Base-by-base conservation (phyloP, 2,888 invertebrate genomes). In the Pterostichus niger region DNA sequence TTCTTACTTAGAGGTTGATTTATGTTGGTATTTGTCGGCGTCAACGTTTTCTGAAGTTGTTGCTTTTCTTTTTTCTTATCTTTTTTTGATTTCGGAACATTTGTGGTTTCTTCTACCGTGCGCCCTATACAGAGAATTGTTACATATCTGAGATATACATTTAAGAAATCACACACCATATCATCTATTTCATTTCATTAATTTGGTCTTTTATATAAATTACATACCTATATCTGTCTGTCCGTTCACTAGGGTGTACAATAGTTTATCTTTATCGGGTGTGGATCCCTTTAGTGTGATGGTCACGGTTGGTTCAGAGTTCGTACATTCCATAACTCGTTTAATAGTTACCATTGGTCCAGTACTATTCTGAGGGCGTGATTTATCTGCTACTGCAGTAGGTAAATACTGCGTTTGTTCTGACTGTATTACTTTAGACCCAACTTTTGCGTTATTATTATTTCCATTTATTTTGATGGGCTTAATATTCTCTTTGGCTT, bases 231-330 rank as follows among this genome's bases (percentile, higher is more conserved):
- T 85, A 71, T 90, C 89, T 84, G 91, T 90, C 85, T 93, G 92
- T 0, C 93, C 93, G 86, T 93, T 93, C 6, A 94, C 92, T 84
- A 95, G 91, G 0, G 94, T 95, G 87, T 95, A 95, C 1, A 95
- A 90, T 44, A 95, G 91, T 88, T 94, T 94, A 86, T 95, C 95
- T 87, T 95, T 93, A 84, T 94, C 94, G 0, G 94, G 94, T 0
- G 94, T 94, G 82, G 93, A 93, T 5, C 95, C 95, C 87, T 95
- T 94, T 40, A 95, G 90, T 0, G 95, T 95, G 73, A 96, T 95
- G 0, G 95, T 95, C 0, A 95, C 95, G 31, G 94, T 94, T 9
- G 95, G 94, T 85, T 94, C 94, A 0, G 92, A 91, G 85, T 90
- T 91, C 86, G 93, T 92, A 6, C 93, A 93, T 85, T 94, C 92